Conservation (phyloP, 2,113 vertebrate species). For the Ariopsis seemanni region DNA sequence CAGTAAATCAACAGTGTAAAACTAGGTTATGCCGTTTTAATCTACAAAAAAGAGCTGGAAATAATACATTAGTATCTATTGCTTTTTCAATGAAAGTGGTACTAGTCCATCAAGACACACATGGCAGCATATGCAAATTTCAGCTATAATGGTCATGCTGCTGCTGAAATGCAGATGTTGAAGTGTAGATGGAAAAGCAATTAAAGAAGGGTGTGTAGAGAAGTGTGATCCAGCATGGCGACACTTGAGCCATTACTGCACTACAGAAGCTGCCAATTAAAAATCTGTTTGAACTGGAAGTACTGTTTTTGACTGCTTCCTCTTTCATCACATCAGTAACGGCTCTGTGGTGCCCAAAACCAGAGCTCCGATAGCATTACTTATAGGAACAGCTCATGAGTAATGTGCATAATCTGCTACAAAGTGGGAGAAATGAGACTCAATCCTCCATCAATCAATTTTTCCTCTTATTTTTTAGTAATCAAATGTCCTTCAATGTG, state of each 20-base stretch:
- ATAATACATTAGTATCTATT: conserved; percentile 22
- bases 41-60: neutral
- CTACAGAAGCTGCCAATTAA: neutral
- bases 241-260: conserved; percentile 13
- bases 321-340: neutral
- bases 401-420: neutral
- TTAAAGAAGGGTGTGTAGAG: neutral
- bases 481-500: neutral
- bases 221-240: neutral
- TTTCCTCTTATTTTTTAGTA: neutral
- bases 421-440: neutral
- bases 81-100: conserved; percentile 19
- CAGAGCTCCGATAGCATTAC: conserved; percentile 3
- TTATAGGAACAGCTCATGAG: neutral
- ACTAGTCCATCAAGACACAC: conserved; percentile 9
- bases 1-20: neutral
- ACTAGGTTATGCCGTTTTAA: neutral
- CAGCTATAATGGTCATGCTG: conserved; percentile 1
- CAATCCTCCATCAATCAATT: neutral
- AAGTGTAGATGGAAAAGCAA: conserved; percentile 1
- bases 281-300: conserved; percentile 1
- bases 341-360: neutral
- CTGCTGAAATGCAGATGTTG: neutral
- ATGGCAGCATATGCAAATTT: conserved; percentile 31
- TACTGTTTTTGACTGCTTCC: neutral